Evolutionary conservation across 2,797 vertebrate species (phyloP).

Genomic region (Xenops minutus): DNA sequence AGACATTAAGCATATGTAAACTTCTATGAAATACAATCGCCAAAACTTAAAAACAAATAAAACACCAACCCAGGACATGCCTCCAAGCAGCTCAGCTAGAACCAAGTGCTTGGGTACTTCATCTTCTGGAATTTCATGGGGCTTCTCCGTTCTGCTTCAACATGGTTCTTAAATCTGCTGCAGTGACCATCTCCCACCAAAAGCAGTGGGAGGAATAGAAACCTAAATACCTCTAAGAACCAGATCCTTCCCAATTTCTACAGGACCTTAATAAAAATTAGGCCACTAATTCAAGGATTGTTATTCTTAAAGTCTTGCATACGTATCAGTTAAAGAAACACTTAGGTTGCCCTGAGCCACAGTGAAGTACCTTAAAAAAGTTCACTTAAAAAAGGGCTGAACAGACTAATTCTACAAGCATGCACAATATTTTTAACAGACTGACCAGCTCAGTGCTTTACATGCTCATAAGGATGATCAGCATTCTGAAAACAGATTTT

Average conservation of each 20-base stretch:
- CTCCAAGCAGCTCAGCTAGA: background rate
- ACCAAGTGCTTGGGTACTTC: too few relatives aligned
- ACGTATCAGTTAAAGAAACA: fast-evolving
- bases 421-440: background rate
- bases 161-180: fast-evolving
- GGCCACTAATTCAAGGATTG: background rate
- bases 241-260: background rate
- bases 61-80: background rate
- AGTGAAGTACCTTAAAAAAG: background rate
- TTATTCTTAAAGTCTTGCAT: background rate
- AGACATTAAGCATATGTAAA: background rate
- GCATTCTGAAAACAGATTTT: background rate
- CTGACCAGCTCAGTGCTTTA: background rate
- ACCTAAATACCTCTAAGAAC: background rate
- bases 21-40: background rate
- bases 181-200: background rate
- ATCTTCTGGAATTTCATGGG: background rate
- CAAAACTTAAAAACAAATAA: background rate
- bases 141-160: background rate
- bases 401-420: background rate
- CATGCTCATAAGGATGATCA: background rate
- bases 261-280: background rate
- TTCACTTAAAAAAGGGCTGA: background rate
- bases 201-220: background rate
- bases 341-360: background rate